phyloP scores from a whole-genome alignment of 1,140 invertebrate genomes.

The Trichonephila clavipes region DNA sequence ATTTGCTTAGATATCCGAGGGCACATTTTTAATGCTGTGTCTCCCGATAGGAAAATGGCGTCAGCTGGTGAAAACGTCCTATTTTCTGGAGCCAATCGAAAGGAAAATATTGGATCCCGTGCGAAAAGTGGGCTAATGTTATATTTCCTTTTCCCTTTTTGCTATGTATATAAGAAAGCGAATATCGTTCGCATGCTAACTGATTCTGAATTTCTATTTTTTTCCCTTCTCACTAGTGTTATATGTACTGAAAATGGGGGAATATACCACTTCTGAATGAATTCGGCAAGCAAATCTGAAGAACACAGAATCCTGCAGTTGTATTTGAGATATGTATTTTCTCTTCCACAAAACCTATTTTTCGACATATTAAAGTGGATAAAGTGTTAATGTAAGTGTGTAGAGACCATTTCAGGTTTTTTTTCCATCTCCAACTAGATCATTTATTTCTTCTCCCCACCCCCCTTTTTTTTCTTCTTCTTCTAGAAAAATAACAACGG shows the following conservation, averaged over 20 bases:
- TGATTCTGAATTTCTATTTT: conserved; percentile 23
- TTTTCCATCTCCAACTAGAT: too few species aligned
- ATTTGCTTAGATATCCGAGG: conserved; percentile 58
- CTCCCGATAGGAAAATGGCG: conserved; percentile 69
- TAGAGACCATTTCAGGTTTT: too few species aligned
- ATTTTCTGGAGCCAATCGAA: conserved; percentile 56
- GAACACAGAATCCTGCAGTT: background rate
- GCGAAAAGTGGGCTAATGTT: conserved; percentile 55
- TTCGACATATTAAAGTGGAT: background rate
- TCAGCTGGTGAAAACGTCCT: conserved; percentile 67
- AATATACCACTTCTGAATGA: background rate
- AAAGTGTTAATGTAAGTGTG: background rate
- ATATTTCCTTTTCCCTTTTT: background rate
- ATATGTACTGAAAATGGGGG: background rate
- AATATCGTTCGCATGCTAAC: background rate
- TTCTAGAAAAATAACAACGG: too few species aligned
- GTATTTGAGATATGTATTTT: background rate
- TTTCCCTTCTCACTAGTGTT: background rate
- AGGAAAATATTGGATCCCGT: conserved; percentile 64
- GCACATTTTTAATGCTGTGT: conserved; percentile 73
- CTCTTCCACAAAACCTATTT: background rate
- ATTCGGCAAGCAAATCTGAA: background rate
- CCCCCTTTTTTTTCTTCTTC: too few species aligned
- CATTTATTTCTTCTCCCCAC: too few species aligned
- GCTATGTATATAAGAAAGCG: background rate